Evolutionary conservation across 1,140 invertebrate genomes (phyloP).

Genomic region (Drosophila funebris): DNA sequence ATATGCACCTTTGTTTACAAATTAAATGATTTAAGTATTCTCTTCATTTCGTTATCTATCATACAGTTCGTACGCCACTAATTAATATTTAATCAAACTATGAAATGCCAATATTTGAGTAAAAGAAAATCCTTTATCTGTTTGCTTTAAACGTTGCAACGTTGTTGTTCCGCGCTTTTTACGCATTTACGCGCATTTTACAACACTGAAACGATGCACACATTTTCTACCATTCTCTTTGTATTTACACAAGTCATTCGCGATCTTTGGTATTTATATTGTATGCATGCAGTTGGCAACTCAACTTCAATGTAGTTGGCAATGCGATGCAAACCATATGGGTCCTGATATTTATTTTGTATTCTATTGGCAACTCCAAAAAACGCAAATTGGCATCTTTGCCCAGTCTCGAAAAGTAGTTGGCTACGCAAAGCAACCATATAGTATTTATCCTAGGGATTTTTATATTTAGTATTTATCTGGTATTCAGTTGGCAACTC

Average conservation of each 20-base stretch:
- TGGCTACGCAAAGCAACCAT: too few species aligned
- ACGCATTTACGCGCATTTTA: too few species aligned
- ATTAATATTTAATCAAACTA: slow-evolving; percentile 1
- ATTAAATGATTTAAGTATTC: neutral
- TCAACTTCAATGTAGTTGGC: too few species aligned
- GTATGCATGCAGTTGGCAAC: neutral
- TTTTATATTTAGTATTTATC: too few species aligned
- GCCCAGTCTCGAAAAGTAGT: too few species aligned
- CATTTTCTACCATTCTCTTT: neutral
- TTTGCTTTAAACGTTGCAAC: neutral
- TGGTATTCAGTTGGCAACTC: neutral
- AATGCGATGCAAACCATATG: neutral
- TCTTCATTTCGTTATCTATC: neutral
- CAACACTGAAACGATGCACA: too few species aligned
- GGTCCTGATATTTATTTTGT: too few species aligned
- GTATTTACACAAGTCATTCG: neutral
- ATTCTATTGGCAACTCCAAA: neutral
- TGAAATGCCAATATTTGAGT: neutral
- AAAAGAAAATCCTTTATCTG: neutral
- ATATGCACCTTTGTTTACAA: slow-evolving; percentile 9
- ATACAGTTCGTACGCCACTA: neutral
- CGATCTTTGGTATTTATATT: neutral
- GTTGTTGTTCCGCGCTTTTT: too few species aligned
- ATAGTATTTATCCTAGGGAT: too few species aligned
- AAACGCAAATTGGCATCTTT: neutral